These are phyloP conservation scores for Limonius californicus DNA, from an alignment of 1,140 invertebrate species.

Conservation along the genomic window DNA sequence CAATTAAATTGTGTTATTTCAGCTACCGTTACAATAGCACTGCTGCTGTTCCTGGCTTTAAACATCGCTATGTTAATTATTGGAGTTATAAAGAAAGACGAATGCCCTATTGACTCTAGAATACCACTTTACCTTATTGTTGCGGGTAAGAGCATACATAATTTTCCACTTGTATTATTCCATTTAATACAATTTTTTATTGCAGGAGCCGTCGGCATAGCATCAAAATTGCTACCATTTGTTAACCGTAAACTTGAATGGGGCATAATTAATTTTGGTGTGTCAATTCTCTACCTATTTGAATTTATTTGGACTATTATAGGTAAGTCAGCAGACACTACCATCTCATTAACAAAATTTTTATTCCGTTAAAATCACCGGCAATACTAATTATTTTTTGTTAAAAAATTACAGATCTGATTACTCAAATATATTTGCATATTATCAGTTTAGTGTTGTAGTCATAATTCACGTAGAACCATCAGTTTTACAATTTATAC, in stretches of 20 bases:
- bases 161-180: background rate
- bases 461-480: too few relatives aligned
- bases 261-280: background rate
- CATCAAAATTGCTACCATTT: background rate
- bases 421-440: too few relatives aligned
- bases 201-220: background rate
- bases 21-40: background rate
- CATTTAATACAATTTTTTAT: background rate
- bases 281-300: background rate
- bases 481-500: too few relatives aligned
- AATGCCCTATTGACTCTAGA: background rate
- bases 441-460: too few relatives aligned
- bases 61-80: background rate
- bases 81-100: constrained; percentile 2
- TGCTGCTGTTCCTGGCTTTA: background rate
- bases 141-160: background rate
- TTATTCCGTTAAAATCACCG: too few relatives aligned
- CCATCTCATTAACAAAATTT: too few relatives aligned
- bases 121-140: background rate
- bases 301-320: constrained; percentile 2
- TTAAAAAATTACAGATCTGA: too few relatives aligned
- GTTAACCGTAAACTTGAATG: background rate
- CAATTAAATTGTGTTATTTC: background rate
- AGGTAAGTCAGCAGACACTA: too few relatives aligned
- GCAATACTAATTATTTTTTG: too few relatives aligned